Conservation (phyloP, 1,140 invertebrate species). For the Caenorhabditis briggsae region DNA sequence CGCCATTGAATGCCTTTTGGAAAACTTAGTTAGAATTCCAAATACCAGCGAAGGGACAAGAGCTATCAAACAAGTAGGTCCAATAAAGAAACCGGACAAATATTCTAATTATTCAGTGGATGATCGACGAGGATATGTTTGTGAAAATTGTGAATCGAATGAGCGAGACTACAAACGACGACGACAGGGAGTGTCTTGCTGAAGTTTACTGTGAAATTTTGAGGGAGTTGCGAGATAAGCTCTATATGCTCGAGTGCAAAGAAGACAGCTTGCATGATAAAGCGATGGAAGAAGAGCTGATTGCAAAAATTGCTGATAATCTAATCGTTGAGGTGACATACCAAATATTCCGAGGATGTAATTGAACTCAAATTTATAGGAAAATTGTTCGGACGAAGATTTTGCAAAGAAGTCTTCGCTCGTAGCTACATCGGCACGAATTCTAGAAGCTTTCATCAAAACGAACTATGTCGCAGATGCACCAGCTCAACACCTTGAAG, state of each 20-base stretch:
- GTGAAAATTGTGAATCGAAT: conserved; percentile 37
- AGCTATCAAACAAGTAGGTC: neutral
- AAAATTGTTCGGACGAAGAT: neutral
- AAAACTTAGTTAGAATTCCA: conserved; percentile 11
- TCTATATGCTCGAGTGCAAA: conserved; percentile 2
- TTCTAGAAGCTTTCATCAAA: conserved; percentile 26
- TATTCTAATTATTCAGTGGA: conserved; percentile 1
- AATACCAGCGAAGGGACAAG: conserved; percentile 6
- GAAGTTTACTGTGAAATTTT: conserved; percentile 35
- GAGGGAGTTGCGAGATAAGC: conserved; percentile 13
- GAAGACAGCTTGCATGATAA: conserved; percentile 32
- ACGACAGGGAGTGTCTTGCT: conserved; percentile 25
- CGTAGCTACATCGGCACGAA: neutral
- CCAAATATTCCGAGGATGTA: no score
- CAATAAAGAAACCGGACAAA: neutral
- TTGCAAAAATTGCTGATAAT: conserved; percentile 33
- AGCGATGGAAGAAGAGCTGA: conserved; percentile 11
- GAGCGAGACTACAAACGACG: neutral
- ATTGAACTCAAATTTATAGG: neutral
- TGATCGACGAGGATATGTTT: conserved; percentile 10
- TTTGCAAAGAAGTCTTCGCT: conserved; percentile 17
- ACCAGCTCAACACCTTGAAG: neutral
- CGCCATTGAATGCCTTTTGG: conserved; percentile 33
- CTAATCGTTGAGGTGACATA: conserved; percentile 15
- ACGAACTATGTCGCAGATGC: conserved; percentile 13